Conservation (phyloP, 1,140 invertebrate species). For the Heliconius melpomene region DNA sequence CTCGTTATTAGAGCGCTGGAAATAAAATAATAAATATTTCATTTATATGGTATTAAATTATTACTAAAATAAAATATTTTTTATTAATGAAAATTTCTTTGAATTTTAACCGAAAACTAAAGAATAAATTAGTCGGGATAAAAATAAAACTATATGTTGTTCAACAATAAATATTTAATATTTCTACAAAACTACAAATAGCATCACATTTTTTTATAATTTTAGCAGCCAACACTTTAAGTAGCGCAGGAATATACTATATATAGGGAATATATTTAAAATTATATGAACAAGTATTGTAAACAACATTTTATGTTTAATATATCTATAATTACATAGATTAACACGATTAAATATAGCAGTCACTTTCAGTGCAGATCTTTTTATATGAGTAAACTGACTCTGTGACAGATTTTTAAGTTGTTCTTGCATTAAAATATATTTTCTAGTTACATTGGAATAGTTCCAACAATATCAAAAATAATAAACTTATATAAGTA, state of each 20-base stretch:
- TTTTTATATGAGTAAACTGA: neutral
- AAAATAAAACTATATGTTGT: constrained; percentile 24
- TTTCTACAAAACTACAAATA: constrained; percentile 46
- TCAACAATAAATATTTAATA: constrained; percentile 62
- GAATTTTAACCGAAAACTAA: too few relatives aligned
- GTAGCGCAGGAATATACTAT: neutral
- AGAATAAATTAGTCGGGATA: too few relatives aligned
- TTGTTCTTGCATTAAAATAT: neutral
- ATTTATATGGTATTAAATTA: too few relatives aligned
- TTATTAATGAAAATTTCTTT: too few relatives aligned
- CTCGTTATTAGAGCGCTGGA: too few relatives aligned
- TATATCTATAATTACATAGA: neutral
- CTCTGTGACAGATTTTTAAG: neutral
- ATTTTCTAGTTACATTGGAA: neutral
- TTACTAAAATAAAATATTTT: too few relatives aligned
- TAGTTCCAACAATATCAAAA: neutral
- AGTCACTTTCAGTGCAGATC: neutral
- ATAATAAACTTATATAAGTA: neutral
- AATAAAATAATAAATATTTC: too few relatives aligned
- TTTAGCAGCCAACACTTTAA: constrained; percentile 21
- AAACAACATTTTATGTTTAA: neutral
- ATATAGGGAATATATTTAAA: neutral
- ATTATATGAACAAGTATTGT: neutral
- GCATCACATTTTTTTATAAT: constrained; percentile 46
- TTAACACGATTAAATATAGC: neutral